Evolutionary conservation across 2,113 vertebrate genomes (phyloP), one percentile per base, ranked within the genome.

Genomic region (Cathartes aura): DNA sequence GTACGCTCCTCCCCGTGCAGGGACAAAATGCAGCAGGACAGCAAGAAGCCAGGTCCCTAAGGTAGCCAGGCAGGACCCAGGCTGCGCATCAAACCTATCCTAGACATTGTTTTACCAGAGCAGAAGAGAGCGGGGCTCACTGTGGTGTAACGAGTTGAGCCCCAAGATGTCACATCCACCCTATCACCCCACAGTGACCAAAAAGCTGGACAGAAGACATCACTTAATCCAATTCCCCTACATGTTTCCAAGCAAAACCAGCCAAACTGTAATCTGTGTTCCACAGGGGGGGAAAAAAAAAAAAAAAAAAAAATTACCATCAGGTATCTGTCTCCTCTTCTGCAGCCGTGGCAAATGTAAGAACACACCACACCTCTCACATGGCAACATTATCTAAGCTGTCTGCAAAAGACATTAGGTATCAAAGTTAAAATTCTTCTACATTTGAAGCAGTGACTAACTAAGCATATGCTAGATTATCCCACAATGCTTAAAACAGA

Each of bases 381-480:
- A 58, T 6, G 3, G 84, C 58, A 32, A 34, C 48, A 19, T 26
- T 71, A 83, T 58, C 76, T 52, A 48, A 24, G 21, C 66, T 55
- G 26, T 52, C 95, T 96, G 93, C 80, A 81, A 85, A 97, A 92
- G 64, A 70, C 88, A 94, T 73, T 26, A 87, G 43, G 67, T 59
- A 83, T 58, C 75, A 58, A 56, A 66, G 55, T 58, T 79, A 34
- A 48, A 83, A 48, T 30, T 34, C 62, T 63, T 80, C 62, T 82
- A 30, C 30, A 3, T 47, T 71, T 73, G 76, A 76, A 89, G 90
- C 80, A 62, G 55, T 32, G 40, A 91, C 73, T 82, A 73, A 89
- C 47, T 27, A 30, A 47, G 40, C 88, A 60, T 17, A 58, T 59
- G 78, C 74, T 48, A 90, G 83, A 62, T 88, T 88, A 95, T 26